These are phyloP conservation scores for Dryobota labecula DNA, from an alignment of 2,888 invertebrate species.

Conservation along the genomic window DNA sequence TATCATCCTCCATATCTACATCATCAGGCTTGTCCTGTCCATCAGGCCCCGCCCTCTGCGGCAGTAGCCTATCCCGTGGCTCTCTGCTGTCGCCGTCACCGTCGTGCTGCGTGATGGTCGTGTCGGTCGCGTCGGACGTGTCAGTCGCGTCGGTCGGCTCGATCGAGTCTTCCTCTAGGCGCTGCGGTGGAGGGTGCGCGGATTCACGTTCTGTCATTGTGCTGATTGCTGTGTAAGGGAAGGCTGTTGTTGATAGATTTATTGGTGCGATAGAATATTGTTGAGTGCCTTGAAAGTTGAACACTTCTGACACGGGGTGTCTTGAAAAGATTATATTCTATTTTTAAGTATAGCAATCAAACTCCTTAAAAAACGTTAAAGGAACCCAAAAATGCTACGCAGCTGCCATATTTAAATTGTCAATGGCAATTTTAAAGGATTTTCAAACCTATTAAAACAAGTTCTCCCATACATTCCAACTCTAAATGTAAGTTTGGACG, in stretches of 20 bases:
- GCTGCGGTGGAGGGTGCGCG: conserved; percentile 93
- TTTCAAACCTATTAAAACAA: background rate
- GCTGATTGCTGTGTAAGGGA: conserved; percentile 91
- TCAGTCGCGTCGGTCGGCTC: conserved; percentile 63
- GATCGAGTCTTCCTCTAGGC: conserved; percentile 61
- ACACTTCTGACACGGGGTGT: background rate
- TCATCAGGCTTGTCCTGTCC: conserved; percentile 73
- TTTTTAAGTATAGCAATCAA: background rate
- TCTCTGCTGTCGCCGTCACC: conserved; percentile 38
- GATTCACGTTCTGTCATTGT: conserved; percentile 98
- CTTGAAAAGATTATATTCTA: background rate
- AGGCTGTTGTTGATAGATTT: conserved; percentile 3
- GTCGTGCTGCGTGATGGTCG: conserved; percentile 10
- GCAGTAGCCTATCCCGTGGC: conserved; percentile 70
- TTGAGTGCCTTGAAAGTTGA: background rate
- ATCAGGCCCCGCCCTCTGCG: conserved; percentile 77
- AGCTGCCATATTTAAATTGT: background rate
- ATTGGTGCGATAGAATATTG: background rate
- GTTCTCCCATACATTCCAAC: too few relatives aligned
- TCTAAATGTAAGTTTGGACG: too few relatives aligned
- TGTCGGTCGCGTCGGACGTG: conserved; percentile 34
- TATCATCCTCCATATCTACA: conserved; percentile 50
- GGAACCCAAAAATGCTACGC: background rate
- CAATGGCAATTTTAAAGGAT: background rate
- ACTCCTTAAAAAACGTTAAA: background rate